A percentile compares a stretch with the other conserved stretches of the same genome.
Evolutionary conservation across 1,140 invertebrate genomes (phyloP).

Genomic region (Drosophila repletoides): DNA sequence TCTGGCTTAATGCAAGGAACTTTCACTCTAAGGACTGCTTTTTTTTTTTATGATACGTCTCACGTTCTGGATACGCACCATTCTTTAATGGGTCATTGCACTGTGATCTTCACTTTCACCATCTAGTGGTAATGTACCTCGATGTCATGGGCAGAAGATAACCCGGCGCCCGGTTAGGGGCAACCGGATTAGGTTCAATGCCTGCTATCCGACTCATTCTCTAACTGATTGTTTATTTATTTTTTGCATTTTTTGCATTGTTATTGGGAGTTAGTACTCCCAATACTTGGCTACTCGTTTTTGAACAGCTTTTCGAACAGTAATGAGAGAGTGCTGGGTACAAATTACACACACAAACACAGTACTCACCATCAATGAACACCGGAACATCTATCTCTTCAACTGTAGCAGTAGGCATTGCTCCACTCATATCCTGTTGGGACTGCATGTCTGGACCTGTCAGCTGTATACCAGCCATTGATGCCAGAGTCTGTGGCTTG

Average conservation of each 20-base stretch:
- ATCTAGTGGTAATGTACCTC: constrained; percentile 71
- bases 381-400: constrained; percentile 82
- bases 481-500: constrained; percentile 63
- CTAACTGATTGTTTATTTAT: constrained; percentile 62
- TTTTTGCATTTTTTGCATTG: background rate
- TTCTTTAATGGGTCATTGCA: constrained; percentile 77
- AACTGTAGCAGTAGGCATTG: constrained; percentile 82
- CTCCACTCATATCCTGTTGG: constrained; percentile 79
- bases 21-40: constrained; percentile 31
- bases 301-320: constrained; percentile 41
- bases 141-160: constrained; percentile 64
- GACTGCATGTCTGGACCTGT: constrained; percentile 76
- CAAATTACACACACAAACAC: constrained; percentile 79
- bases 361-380: constrained; percentile 82
- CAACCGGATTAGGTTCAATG: constrained; percentile 29
- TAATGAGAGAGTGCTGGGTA: constrained; percentile 78
- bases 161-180: background rate
- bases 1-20: background rate
- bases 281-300: background rate
- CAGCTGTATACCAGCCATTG: constrained; percentile 80
- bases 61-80: constrained; percentile 27
- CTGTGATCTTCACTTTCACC: constrained; percentile 69
- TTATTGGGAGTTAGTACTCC: too few relatives aligned
- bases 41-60: too few relatives aligned
- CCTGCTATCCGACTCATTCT: constrained; percentile 76